phyloP scores from a whole-genome alignment of 2,888 invertebrate genomes.

The Lacanobia oleracea region DNA sequence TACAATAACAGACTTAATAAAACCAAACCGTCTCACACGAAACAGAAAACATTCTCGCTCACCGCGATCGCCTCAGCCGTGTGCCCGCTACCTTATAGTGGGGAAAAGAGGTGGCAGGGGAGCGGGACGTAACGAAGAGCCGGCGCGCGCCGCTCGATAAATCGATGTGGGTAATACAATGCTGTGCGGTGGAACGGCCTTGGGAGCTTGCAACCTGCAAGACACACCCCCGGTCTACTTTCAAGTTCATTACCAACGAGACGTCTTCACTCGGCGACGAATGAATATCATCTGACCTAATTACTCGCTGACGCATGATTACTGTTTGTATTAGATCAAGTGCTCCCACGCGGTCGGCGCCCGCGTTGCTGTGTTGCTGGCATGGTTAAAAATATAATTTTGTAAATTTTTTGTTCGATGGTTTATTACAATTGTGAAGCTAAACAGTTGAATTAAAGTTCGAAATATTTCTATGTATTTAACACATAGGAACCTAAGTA shows the following conservation, averaged over 20 bases:
- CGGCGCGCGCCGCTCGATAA: conserved; percentile 90
- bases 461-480: neutral
- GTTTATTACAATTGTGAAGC: neutral
- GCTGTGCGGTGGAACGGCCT: conserved; percentile 85
- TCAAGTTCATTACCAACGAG: conserved; percentile 88
- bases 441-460: neutral
- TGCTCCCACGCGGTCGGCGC: conserved; percentile 62
- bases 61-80: conserved; percentile 60
- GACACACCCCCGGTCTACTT: conserved; percentile 86
- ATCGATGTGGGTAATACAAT: conserved; percentile 88
- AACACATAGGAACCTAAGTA: neutral
- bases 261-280: conserved; percentile 71
- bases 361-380: conserved; percentile 36
- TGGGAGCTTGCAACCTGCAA: conserved; percentile 86
- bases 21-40: conserved; percentile 6
- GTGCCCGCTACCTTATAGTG: conserved; percentile 70
- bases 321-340: conserved; percentile 30
- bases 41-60: conserved; percentile 24
- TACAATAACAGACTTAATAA: neutral
- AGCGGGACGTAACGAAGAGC: conserved; percentile 74
- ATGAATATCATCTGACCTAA: conserved; percentile 65
- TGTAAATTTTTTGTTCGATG: neutral
- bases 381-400: neutral
- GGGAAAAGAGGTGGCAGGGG: conserved; percentile 75
- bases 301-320: conserved; percentile 52